Percentiles rank a stretch among this genome's conserved stretches.
Evolutionary conservation across 2,888 invertebrate genomes (phyloP).

Genomic region (Norana najaformis): DNA sequence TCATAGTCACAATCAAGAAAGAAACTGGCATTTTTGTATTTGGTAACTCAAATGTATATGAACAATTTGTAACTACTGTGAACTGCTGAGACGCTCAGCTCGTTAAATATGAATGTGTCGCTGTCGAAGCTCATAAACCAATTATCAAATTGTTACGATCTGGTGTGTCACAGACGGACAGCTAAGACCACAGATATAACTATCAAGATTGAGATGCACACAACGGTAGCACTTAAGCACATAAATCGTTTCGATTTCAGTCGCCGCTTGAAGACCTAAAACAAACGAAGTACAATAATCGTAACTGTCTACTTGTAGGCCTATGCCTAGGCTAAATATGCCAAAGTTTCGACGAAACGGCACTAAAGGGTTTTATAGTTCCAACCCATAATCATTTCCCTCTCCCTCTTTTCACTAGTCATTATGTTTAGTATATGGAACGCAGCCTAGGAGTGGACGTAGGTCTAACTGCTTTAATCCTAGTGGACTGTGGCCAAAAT

Average conservation of each 20-base stretch:
- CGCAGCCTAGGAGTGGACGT: too few relatives aligned
- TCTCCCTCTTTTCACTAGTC: not conserved
- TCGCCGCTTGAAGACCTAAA: conserved; percentile 4
- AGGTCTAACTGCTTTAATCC: too few relatives aligned
- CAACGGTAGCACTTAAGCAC: not conserved
- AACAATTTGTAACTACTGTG: too few relatives aligned
- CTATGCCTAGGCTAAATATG: not conserved
- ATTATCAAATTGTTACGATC: not conserved
- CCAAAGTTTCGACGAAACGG: not conserved
- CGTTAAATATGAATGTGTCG: too few relatives aligned
- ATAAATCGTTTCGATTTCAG: conserved; percentile 1
- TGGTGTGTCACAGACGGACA: not conserved
- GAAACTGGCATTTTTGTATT: too few relatives aligned
- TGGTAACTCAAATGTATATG: too few relatives aligned
- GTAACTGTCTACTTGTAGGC: not conserved
- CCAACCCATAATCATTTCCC: not conserved
- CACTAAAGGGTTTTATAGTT: not conserved
- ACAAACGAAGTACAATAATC: not conserved
- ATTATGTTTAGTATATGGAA: too few relatives aligned
- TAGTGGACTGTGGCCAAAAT: too few relatives aligned
- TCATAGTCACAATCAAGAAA: too few relatives aligned
- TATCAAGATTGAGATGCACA: not conserved
- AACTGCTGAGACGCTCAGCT: too few relatives aligned
- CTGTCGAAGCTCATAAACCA: too few relatives aligned
- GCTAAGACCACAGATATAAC: not conserved